Percentiles rank a stretch among this genome's conserved stretches.
These are phyloP conservation scores for Sus scrofa DNA, from an alignment of 2,113 vertebrate species.

Conservation along the genomic window DNA sequence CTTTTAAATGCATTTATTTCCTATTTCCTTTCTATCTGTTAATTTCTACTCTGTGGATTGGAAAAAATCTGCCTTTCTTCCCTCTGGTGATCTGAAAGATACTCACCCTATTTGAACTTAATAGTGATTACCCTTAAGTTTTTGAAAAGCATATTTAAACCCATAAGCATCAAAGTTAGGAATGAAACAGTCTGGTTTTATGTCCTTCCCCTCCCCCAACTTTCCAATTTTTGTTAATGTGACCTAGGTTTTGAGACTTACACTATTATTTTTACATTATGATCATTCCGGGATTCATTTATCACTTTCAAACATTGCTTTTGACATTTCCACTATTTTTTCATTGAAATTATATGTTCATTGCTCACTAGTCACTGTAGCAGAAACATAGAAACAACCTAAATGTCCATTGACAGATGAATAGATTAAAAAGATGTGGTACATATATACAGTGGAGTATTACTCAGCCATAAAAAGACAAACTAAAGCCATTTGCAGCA, in stretches of 20 bases:
- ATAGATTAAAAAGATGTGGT: no score
- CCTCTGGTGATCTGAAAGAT: slow-evolving; percentile 36
- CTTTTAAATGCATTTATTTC: background rate
- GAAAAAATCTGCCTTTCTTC: slow-evolving; percentile 27
- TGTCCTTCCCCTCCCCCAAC: background rate
- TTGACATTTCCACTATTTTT: background rate
- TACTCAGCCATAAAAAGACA: no score
- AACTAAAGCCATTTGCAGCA: no score
- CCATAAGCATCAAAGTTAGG: slow-evolving; percentile 23
- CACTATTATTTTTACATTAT: background rate
- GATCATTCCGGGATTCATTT: slow-evolving; percentile 29
- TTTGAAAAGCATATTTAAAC: slow-evolving; percentile 45
- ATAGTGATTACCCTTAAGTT: slow-evolving; percentile 5
- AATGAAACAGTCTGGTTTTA: background rate
- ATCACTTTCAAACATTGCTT: slow-evolving; percentile 45
- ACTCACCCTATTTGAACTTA: slow-evolving; percentile 50
- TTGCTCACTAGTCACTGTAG: no score
- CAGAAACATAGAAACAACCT: no score
- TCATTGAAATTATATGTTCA: background rate
- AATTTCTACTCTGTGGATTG: slow-evolving; percentile 14
- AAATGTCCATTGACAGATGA: no score
- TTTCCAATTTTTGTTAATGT: background rate
- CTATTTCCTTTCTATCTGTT: slow-evolving; percentile 41
- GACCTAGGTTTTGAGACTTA: background rate
- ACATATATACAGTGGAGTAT: no score